Evolutionary conservation across 2,888 invertebrate genomes (phyloP).

Genomic region (Mythimna impura): DNA sequence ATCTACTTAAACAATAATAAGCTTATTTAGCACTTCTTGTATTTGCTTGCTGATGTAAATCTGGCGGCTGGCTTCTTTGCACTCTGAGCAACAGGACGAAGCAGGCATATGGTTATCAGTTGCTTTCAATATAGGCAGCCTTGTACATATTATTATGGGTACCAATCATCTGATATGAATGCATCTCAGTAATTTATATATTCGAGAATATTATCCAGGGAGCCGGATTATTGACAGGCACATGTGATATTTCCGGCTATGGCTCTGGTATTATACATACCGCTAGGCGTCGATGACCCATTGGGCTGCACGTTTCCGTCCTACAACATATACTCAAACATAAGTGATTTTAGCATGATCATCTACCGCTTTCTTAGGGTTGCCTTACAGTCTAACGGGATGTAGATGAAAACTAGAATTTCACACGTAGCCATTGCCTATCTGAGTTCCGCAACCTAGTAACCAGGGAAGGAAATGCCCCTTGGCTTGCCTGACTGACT

Average conservation of each 20-base stretch:
- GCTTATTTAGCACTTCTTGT: conserved; percentile 29
- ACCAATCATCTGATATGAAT: background rate
- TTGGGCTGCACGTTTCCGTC: background rate
- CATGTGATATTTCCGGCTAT: background rate
- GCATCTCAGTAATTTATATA: background rate
- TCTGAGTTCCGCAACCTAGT: background rate
- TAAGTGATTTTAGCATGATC: background rate
- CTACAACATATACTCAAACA: background rate
- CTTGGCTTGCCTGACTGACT: background rate
- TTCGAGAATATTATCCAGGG: background rate
- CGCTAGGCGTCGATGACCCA: background rate
- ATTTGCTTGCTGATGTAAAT: conserved; percentile 33
- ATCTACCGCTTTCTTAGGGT: background rate
- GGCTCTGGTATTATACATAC: background rate
- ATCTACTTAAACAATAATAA: background rate
- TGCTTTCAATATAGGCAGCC: background rate
- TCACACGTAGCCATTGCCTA: background rate
- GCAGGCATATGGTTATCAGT: background rate
- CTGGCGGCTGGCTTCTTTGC: conserved; percentile 21
- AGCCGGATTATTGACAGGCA: background rate
- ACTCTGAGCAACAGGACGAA: background rate
- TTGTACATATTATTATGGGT: background rate
- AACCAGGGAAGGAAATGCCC: background rate
- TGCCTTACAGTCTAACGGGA: background rate
- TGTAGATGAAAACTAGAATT: background rate